phyloP scores from a whole-genome alignment of 2,888 invertebrate species.

The Brachylomia viminalis region DNA sequence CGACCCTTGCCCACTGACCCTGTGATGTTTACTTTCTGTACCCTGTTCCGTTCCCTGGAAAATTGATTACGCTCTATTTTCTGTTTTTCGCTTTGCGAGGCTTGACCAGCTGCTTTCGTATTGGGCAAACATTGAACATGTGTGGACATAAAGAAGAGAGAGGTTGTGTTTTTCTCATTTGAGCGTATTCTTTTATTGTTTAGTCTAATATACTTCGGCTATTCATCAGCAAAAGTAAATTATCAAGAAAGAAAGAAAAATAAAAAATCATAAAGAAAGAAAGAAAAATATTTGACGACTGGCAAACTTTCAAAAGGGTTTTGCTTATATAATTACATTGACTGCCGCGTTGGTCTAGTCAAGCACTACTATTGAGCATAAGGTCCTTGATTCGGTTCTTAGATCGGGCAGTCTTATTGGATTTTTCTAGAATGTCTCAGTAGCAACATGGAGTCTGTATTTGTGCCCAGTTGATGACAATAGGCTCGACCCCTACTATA shows the following conservation, averaged over 20 bases:
- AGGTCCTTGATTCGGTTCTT: too few relatives aligned
- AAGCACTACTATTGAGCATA: too few relatives aligned
- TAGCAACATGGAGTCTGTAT: too few relatives aligned
- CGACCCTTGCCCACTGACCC: constrained; percentile 53
- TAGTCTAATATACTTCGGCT: background rate
- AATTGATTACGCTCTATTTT: constrained; percentile 64
- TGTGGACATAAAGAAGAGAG: constrained; percentile 25
- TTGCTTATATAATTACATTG: background rate
- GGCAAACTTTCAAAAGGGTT: background rate
- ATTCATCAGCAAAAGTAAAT: background rate
- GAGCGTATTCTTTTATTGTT: background rate
- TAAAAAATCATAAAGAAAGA: too few relatives aligned
- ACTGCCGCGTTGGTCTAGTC: background rate
- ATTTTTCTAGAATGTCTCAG: too few relatives aligned
- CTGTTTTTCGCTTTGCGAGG: constrained; percentile 44
- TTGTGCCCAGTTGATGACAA: too few relatives aligned
- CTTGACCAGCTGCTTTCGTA: constrained; percentile 43
- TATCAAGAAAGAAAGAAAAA: too few relatives aligned
- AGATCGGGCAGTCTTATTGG: too few relatives aligned
- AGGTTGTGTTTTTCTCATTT: constrained; percentile 2
- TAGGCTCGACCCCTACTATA: too few relatives aligned
- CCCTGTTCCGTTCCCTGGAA: constrained; percentile 28
- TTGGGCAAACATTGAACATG: constrained; percentile 27
- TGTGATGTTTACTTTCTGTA: constrained; percentile 56
- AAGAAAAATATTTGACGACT: too few relatives aligned